Conservation (phyloP, 2,797 vertebrate genomes). For the Chiroxiphia lanceolata region DNA sequence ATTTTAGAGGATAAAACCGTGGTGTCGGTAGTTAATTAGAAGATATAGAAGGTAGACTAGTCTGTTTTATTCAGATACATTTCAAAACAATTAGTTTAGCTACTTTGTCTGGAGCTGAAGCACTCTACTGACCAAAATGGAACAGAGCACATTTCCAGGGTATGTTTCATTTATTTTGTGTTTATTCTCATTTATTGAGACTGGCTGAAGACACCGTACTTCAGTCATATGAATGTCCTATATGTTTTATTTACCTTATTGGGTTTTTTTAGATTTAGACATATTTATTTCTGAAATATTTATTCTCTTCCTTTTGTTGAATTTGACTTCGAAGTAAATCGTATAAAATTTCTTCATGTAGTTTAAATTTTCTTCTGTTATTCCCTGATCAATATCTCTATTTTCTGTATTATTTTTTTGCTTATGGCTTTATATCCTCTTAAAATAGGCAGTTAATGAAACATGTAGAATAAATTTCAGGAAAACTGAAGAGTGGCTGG, state of each 20-base stretch:
- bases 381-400: not conserved
- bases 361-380: not conserved
- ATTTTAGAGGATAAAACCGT: not conserved
- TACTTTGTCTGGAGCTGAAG: not conserved
- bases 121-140: not conserved
- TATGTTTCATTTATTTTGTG: not conserved
- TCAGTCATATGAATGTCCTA: not conserved
- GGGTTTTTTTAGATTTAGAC: not conserved
- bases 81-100: not conserved
- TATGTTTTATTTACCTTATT: not conserved
- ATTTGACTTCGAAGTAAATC: not conserved
- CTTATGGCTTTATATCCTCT: not conserved
- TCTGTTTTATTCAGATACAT: not conserved
- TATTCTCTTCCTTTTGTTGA: not conserved
- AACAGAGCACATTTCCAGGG: not conserved
- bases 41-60: not conserved
- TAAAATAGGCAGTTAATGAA: not conserved
- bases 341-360: not conserved
- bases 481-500: not conserved
- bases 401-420: not conserved
- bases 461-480: not conserved
- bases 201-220: not conserved
- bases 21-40: not conserved
- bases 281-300: not conserved
- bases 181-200: not conserved